Evolutionary conservation across 2,113 vertebrate genomes (phyloP).

Genomic region (Nannospalax galili): DNA sequence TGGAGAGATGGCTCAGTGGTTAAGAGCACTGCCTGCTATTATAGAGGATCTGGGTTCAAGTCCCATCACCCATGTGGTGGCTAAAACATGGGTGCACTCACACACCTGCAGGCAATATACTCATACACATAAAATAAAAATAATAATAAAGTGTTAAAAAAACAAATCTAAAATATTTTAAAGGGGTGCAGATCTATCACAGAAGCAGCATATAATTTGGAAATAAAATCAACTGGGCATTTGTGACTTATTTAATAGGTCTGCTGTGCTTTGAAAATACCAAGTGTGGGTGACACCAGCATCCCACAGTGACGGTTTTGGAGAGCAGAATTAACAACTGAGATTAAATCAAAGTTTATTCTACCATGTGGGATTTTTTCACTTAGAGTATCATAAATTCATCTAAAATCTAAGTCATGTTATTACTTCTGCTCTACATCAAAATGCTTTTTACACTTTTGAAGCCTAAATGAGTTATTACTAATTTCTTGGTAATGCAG

Average conservation of each 20-base stretch:
- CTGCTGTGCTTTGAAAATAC: not conserved
- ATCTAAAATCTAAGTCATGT: conserved; percentile 21
- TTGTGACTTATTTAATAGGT: not conserved
- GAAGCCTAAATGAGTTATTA: conserved; percentile 21
- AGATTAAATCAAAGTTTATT: not conserved
- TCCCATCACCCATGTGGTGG: no score
- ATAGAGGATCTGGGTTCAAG: no score
- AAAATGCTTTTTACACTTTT: not conserved
- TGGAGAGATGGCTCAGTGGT: no score
- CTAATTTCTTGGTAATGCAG: conserved; percentile 28
- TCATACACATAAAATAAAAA: no score
- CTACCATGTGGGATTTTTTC: conserved; percentile 17
- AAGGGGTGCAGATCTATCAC: not conserved
- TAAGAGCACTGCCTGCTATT: no score
- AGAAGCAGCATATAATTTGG: conserved; percentile 21
- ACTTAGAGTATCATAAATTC: conserved; percentile 1
- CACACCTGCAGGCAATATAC: no score
- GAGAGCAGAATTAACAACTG: conserved; percentile 10
- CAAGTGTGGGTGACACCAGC: not conserved
- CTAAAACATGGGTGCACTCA: no score
- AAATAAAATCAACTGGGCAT: conserved; percentile 42
- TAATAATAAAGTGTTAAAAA: no score
- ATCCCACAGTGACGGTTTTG: not conserved
- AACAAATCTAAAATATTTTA: not conserved
- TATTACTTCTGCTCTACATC: conserved; percentile 29